These are phyloP conservation scores for Drosophila recens DNA, from an alignment of 2,888 invertebrate species.

Conservation along the genomic window DNA sequence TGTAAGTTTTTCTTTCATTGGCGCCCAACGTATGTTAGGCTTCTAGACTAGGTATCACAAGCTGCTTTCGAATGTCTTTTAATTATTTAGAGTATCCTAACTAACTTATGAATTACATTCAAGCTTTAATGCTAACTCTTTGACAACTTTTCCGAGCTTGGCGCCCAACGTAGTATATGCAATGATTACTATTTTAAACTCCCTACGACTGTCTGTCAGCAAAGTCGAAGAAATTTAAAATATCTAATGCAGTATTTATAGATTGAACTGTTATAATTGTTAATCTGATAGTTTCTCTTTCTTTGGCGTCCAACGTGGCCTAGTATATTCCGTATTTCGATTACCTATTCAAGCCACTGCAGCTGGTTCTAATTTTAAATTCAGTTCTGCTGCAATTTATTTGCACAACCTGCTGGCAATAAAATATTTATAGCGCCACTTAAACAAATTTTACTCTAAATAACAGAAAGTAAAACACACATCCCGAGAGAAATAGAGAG, in stretches of 20 bases:
- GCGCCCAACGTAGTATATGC: background rate
- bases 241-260: background rate
- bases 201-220: background rate
- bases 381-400: conserved; percentile 19
- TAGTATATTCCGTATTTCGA: background rate
- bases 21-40: background rate
- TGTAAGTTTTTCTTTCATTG: background rate
- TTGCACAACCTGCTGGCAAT: conserved; percentile 2
- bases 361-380: conserved; percentile 13
- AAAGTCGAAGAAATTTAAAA: background rate
- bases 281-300: background rate
- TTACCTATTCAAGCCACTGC: background rate
- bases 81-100: too few relatives aligned
- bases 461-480: background rate
- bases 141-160: background rate
- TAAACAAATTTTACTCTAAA: conserved; percentile 4
- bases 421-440: conserved; percentile 28
- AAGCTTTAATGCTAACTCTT: background rate
- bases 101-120: background rate
- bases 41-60: background rate
- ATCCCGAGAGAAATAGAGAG: background rate
- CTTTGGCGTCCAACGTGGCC: background rate
- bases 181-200: background rate
- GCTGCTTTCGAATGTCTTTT: background rate
- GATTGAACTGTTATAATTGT: background rate